Base-by-base conservation (phyloP, 2,113 vertebrate genomes). In the Alexandromys fortis region DNA sequence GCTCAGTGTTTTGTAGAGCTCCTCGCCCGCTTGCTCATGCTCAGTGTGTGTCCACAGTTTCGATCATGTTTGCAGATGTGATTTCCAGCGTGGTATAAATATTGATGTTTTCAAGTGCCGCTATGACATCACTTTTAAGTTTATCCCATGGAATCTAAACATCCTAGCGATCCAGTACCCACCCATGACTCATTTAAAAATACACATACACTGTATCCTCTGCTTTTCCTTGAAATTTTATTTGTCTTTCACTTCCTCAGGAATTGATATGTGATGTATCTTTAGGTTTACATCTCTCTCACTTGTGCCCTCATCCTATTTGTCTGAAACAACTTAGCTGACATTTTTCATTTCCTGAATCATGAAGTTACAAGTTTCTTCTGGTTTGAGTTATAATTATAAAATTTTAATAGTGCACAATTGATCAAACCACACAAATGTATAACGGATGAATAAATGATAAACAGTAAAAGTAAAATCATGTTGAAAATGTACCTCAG, bases 41-140 rank as follows among this genome's bases (percentile, higher is more conserved):
- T 94, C n/a, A 91, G 93, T 92, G 96, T 87, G 89, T 72, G 68
- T 92, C 58, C 77, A 49, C n/a, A 35, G 89, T 83, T 92, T 92
- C 58, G 30, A 87, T 94, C 58, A 58, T 30, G 22, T 75, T 78
- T 92, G 83, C 76, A 96, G 78, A 82, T 89, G 28, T 73, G 30
- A 67, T 79, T 89, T 91, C 75, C 42, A 94, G 63, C 42, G 33
- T 70, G 55, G 58, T 58, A 47, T 93, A 96, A 96, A 96, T 96
- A 91, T 33, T 70, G 86, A 38, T 94, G 75, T 95, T 96, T 97
- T 89, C 83, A 97, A 95, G 83, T 65, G 89, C 82, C 95, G 93
- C 94, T 26, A 78, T 92, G 42, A 77, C 58, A 63, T 97, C 94
- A 97, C 30, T 96, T 97, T 85, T 78, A 91, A 91, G n/a, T 95